Evolutionary conservation across 2,797 vertebrate species (phyloP), one percentile per base, ranked within the genome.

Genomic region (Borostomias antarcticus): DNA sequence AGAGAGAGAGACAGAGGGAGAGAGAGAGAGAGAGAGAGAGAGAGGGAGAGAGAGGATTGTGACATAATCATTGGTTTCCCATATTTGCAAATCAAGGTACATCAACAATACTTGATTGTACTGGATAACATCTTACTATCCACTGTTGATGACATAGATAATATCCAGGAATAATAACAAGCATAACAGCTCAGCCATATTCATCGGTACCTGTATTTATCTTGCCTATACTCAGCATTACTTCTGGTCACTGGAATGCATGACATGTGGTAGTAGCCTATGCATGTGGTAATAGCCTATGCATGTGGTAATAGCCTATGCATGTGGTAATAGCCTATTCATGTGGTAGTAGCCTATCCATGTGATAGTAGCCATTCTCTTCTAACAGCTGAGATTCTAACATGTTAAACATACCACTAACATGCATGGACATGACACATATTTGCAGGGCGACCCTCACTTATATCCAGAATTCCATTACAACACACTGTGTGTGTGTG

Each of bases 381-480:
- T 56, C 53, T 56, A 79, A 86, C 83, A 81, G 78, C 60, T 72
- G 58, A 59, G 72, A 68, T 32, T 17, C 2, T 66, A 43, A 59
- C 51, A 78, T 66, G 70, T 58, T 4, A 10, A 69, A 50, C 75
- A 80, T 71, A 84, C 74, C 65, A 73, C 71, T 78, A 83, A 83
- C 84, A 84, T 68, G 76, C 64, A 64, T 25, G 64, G 69, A 66
- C 84, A 86, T 63, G 84, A 83, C 66, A 45, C 58, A 64, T 69
- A 68, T 84, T 72, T 74, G 68, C 68, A 74, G 59, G 76, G 66
- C 79, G 68, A 63, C 57, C 47, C 30, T 37, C 32, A 30, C n/a
- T 21, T 40, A 7, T 37, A 40, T 21, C 25, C 75, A 60, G 64
- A 79, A 86, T 82, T 72, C 79, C 76, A 84, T 73, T 28, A 9